Evolutionary conservation across 2,888 invertebrate species (phyloP), one percentile per base, ranked within the genome.

Genomic region (Thereva nobilitata): DNA sequence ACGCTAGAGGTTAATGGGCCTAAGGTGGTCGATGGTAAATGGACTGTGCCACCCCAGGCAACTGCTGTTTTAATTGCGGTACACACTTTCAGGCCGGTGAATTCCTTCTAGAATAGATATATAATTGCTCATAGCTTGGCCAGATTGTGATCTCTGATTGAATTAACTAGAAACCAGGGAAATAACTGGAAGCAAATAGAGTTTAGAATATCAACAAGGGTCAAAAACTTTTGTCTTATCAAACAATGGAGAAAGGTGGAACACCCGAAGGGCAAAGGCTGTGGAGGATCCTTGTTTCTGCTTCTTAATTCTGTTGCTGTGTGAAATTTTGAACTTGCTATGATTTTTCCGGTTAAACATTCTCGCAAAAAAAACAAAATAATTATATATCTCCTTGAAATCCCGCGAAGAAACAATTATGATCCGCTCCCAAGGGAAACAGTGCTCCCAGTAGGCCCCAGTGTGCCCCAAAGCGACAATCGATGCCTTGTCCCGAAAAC

Each of bases 91-190:
- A 50, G 23, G 23, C 23, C 61, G 41, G 50, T 41, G 41, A 61
- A 61, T 50, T 50, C 23, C 61, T 23, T 61, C 50, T 23, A 34
- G 50, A 61, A 61, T 61, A 41, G 61, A 61, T 50, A 34, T 50
- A 41, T 61, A 61, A 61, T 61, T 61, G 41, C 50, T 40, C 5
- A 23, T 49, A 4, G 23, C 6, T 47, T 37, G 7, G 12, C 35
- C 34, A 49, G 50, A 37, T n/a, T 50, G 49, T 10, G 49, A 50
- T 50, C 61, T 61, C 50, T 61, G 61, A 61, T 61, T 61, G 61
- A 50, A 50, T 50, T 61, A 41, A 50, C 50, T 40, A 9, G 23
- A 23, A 23, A 50, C 4, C 9, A 50, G 61, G 8, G 7, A 23
- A 23, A 23, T 23, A 23, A 23, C 23, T 23, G 23, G 23, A 23